These are phyloP conservation scores for Buathra laborator DNA, from an alignment of 2,888 invertebrate genomes.

Conservation along the genomic window DNA sequence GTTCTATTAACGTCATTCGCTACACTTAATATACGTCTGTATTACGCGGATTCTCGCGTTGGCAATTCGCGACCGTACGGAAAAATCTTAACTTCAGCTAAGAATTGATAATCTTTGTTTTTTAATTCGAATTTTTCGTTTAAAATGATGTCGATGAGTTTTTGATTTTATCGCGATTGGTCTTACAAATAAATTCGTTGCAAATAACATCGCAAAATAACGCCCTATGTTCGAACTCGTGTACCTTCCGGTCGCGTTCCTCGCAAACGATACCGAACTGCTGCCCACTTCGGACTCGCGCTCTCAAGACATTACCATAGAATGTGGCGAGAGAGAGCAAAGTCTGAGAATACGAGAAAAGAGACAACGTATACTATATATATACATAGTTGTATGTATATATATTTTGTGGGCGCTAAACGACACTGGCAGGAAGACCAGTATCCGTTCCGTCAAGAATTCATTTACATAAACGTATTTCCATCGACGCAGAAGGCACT, in stretches of 20 bases:
- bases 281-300: slow-evolving; percentile 3
- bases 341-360: slow-evolving; percentile 57
- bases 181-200: slow-evolving; percentile 3
- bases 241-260: slow-evolving; percentile 56
- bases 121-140: neutral
- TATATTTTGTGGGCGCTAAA: slow-evolving; percentile 55
- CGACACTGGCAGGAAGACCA: slow-evolving; percentile 79
- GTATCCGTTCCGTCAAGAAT: slow-evolving; percentile 78
- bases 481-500: slow-evolving; percentile 81
- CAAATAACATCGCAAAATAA: slow-evolving; percentile 44
- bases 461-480: slow-evolving; percentile 83
- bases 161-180: neutral
- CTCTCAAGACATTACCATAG: slow-evolving; percentile 75
- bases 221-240: slow-evolving; percentile 2
- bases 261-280: slow-evolving; percentile 2
- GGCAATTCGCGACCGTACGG: too few relatives aligned
- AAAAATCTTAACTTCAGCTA: too few relatives aligned
- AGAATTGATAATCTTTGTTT: neutral
- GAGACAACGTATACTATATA: slow-evolving; percentile 20
- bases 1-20: too few relatives aligned
- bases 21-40: too few relatives aligned
- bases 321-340: slow-evolving; percentile 75
- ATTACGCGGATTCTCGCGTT: too few relatives aligned
- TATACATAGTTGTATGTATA: slow-evolving; percentile 38
- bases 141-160: neutral